These are phyloP conservation scores for Oscheius sp. DNA, from an alignment of 2,888 invertebrate species.

Conservation along the genomic window DNA sequence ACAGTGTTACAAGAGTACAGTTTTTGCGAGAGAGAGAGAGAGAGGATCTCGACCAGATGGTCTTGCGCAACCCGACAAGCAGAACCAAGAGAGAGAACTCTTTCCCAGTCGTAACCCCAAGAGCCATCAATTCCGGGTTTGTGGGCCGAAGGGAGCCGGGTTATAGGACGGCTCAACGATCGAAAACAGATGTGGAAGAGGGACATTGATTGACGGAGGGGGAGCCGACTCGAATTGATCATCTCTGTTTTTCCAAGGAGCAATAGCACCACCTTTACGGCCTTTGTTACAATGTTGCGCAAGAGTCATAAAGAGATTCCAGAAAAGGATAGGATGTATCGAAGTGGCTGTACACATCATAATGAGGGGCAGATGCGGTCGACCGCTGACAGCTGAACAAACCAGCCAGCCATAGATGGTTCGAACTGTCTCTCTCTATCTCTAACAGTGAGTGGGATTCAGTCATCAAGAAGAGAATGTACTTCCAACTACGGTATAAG, in stretches of 20 bases:
- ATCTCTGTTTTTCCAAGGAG: conserved; percentile 4
- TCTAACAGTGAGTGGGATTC: background rate
- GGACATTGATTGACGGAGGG: conserved; percentile 24
- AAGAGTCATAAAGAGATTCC: background rate
- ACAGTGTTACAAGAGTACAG: no score
- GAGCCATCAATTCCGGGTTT: conserved; percentile 21
- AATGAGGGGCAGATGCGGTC: conserved; percentile 37
- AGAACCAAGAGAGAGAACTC: background rate
- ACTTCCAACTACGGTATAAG: conserved; percentile 26
- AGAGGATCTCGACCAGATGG: background rate
- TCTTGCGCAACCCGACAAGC: no score
- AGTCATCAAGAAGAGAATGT: background rate
- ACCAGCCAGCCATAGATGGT: conserved; percentile 20
- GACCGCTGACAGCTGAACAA: conserved; percentile 30
- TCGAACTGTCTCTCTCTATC: background rate
- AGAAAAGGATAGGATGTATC: conserved; percentile 17
- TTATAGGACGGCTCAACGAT: conserved; percentile 14
- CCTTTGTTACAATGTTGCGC: background rate
- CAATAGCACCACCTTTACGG: background rate
- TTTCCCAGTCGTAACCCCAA: background rate
- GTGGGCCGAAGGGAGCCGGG: conserved; percentile 13
- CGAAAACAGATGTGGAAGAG: conserved; percentile 34
- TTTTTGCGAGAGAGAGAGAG: background rate
- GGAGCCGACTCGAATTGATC: background rate
- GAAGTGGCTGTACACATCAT: conserved; percentile 26